Evolutionary conservation across 2,113 vertebrate species (phyloP), one percentile per base, ranked within the genome.

Genomic region (Coreoperca whiteheadi): DNA sequence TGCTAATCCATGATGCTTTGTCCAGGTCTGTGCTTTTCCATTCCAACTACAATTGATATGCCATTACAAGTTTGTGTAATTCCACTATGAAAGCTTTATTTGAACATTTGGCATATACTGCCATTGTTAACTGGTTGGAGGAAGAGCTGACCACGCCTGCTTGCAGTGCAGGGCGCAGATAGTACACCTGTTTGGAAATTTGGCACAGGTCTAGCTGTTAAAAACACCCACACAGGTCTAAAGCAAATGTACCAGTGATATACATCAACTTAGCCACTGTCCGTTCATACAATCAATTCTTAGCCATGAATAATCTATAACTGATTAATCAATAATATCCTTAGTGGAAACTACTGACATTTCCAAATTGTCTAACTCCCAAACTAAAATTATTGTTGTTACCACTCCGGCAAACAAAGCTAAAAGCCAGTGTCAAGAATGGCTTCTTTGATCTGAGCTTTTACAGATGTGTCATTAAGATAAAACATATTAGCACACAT

Each of bases 381-480:
- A 43, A 23, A 59, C 37, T 12, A 37, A 53, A 59, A 43, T 32
- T 10, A 48, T 50, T 65, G 7, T 69, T 46, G 6, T 32, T 76
- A 50, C n/a, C 23, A 39, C 41, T 65, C 21, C 43, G 53, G 5
- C 21, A 25, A 41, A 66, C 54, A 61, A 67, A 81, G 34, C 9
- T 16, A 9, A 73, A 23, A 53, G 66, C 34, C 0, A 20, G 28
- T 32, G 1, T 60, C 1, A 25, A 34, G 11, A 54, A 23, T 21
- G 10, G 9, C 4, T 2, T 43, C 11, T 56, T 10, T 65, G 8
- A 28, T 30, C 21, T 2, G 32, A 75, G 50, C 70, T 61, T 69
- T 71, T 59, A 60, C 64, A 80, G 54, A 77, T 69, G 60, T 74
- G 25, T 43, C 25, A 18, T 15, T 54, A 21, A 66, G 67, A 46